Percentiles rank a stretch among this genome's conserved stretches.
phyloP scores from a whole-genome alignment of 1,140 invertebrate genomes.

The Dinoponera quadriceps region DNA sequence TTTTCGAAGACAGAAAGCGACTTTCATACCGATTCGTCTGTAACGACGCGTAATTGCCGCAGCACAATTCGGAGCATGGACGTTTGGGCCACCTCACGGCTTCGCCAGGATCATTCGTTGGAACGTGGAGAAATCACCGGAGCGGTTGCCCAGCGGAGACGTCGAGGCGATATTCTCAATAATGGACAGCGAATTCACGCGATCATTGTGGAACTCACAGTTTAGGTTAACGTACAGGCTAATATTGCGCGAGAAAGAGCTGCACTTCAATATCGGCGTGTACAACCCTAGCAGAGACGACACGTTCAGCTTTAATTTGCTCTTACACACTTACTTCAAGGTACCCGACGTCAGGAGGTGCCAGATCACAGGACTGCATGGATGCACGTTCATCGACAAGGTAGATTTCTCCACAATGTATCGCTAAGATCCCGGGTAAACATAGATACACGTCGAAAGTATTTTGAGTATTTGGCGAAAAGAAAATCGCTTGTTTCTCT shows the following conservation, averaged over 20 bases:
- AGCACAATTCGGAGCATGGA: constrained; percentile 98
- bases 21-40: neutral
- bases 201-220: constrained; percentile 97
- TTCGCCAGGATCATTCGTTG: constrained; percentile 96
- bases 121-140: constrained; percentile 95
- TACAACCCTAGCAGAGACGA: constrained; percentile 96
- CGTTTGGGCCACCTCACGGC: constrained; percentile 96
- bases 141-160: constrained; percentile 94
- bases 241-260: constrained; percentile 95
- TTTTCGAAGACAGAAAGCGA: neutral
- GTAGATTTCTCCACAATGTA: constrained; percentile 82
- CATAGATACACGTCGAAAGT: no score
- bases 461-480: no score
- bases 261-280: constrained; percentile 96
- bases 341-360: constrained; percentile 96
- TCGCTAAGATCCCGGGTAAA: neutral
- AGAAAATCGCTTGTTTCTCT: no score
- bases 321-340: constrained; percentile 98
- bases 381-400: constrained; percentile 97
- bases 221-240: constrained; percentile 95
- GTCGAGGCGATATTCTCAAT: constrained; percentile 96
- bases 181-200: constrained; percentile 96
- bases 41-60: constrained; percentile 11
- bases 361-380: constrained; percentile 95
- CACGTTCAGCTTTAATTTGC: constrained; percentile 96